Evolutionary conservation across 2,797 vertebrate genomes (phyloP).

Genomic region (Urocyon cinereoargenteus): DNA sequence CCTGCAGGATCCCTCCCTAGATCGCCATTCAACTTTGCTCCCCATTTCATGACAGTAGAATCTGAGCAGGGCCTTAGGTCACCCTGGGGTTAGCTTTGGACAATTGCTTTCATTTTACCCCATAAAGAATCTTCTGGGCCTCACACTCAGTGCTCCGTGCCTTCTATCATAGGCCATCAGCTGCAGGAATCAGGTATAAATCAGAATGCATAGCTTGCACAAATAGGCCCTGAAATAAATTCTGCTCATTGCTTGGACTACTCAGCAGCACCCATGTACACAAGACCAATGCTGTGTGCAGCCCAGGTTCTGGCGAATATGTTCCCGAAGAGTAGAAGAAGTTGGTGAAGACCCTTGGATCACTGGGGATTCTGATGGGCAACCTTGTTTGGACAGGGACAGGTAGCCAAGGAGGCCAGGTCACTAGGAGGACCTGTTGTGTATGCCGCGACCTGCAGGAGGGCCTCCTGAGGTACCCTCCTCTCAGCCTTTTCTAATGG

Average conservation of each 20-base stretch:
- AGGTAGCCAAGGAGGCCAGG: accelerated
- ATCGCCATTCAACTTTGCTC: background rate
- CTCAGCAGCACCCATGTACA: accelerated
- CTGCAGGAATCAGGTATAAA: background rate
- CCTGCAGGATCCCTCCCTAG: background rate
- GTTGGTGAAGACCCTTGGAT: no score
- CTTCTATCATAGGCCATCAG: background rate
- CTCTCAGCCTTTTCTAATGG: background rate
- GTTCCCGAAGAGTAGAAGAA: background rate
- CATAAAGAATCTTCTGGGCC: background rate
- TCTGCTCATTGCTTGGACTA: background rate
- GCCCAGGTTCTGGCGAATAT: background rate
- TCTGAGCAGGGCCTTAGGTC: background rate
- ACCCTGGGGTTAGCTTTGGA: background rate
- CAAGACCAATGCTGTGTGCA: background rate
- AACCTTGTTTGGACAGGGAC: background rate
- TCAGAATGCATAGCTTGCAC: accelerated
- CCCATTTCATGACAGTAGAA: accelerated
- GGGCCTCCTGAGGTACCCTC: accelerated
- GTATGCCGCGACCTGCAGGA: background rate
- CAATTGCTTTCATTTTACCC: background rate
- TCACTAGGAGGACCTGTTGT: accelerated
- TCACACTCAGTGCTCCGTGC: background rate
- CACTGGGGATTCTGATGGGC: no score
- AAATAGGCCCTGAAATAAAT: background rate